These are phyloP conservation scores for Stenurella melanura DNA, from an alignment of 2,888 invertebrate species.

Conservation along the genomic window DNA sequence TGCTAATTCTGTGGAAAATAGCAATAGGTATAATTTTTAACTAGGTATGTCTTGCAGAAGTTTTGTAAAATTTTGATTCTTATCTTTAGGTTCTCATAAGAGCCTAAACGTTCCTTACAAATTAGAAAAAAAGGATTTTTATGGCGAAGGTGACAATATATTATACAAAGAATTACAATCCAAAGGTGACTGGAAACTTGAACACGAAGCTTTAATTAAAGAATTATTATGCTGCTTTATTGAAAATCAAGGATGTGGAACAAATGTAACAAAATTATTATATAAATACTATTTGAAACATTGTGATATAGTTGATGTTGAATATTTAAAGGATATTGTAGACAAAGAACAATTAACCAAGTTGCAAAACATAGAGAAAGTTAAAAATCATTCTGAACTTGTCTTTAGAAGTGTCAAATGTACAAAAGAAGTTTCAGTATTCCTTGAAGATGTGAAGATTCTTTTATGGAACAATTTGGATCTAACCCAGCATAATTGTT, in stretches of 20 bases:
- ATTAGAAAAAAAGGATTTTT: slow-evolving; percentile 55
- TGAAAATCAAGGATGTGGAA: slow-evolving; percentile 38
- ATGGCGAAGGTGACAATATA: slow-evolving; percentile 52
- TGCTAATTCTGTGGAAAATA: slow-evolving; percentile 54
- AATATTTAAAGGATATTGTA: slow-evolving; percentile 39
- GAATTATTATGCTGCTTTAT: slow-evolving; percentile 40
- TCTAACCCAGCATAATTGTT: neutral
- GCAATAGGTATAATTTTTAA: slow-evolving; percentile 40
- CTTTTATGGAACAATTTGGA: slow-evolving; percentile 30
- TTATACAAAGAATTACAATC: slow-evolving; percentile 48
- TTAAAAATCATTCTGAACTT: slow-evolving; percentile 48
- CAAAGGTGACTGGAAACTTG: slow-evolving; percentile 48
- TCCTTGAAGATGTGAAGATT: slow-evolving; percentile 42
- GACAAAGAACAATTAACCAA: slow-evolving; percentile 24
- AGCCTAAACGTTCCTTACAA: slow-evolving; percentile 53
- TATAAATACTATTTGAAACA: slow-evolving; percentile 35
- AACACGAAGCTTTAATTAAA: slow-evolving; percentile 23
- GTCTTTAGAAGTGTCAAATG: slow-evolving; percentile 35
- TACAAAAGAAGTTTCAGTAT: slow-evolving; percentile 2
- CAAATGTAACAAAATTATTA: slow-evolving; percentile 47
- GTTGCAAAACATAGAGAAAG: slow-evolving; percentile 49
- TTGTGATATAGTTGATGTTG: slow-evolving; percentile 25
- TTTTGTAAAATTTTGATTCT: neutral
- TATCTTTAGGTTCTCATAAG: slow-evolving; percentile 46
- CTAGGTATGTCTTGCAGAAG: neutral